Evolutionary conservation across 2,797 vertebrate species (phyloP).

Genomic region (Brachyrhaphis roseni): DNA sequence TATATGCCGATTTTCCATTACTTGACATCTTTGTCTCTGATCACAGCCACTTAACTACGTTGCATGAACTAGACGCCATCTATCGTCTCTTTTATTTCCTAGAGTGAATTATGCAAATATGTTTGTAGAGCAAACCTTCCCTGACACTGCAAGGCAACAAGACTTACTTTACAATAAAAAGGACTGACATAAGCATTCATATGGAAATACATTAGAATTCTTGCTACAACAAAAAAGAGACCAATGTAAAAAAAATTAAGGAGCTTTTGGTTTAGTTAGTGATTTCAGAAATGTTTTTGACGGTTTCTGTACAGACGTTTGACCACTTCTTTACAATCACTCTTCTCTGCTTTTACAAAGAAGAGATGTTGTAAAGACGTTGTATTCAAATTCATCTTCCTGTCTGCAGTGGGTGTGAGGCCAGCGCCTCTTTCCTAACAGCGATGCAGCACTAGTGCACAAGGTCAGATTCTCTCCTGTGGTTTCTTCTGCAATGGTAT

Average conservation of each 20-base stretch:
- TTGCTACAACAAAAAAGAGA: not conserved
- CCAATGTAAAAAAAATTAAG: accelerated
- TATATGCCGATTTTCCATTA: not conserved
- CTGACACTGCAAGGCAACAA: not conserved
- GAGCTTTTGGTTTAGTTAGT: not conserved
- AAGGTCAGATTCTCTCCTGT: constrained; percentile 77
- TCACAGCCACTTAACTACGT: too few relatives aligned
- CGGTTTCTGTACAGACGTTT: not conserved
- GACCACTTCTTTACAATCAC: not conserved
- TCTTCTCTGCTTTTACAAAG: constrained; percentile 15
- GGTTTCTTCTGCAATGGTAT: constrained; percentile 74
- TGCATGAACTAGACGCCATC: not conserved
- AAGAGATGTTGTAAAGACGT: not conserved
- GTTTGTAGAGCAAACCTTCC: not conserved
- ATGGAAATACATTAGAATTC: not conserved
- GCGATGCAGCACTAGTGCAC: constrained; percentile 49
- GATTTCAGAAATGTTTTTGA: not conserved
- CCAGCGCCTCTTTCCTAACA: constrained; percentile 39
- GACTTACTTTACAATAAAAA: not conserved
- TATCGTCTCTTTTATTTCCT: not conserved
- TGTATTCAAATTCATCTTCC: constrained; percentile 36
- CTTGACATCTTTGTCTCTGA: not conserved
- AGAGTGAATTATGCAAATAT: not conserved
- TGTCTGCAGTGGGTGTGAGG: constrained; percentile 45
- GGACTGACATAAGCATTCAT: not conserved